Evolutionary conservation across 2,797 vertebrate species (phyloP).

Genomic region (Rallus crepitans): DNA sequence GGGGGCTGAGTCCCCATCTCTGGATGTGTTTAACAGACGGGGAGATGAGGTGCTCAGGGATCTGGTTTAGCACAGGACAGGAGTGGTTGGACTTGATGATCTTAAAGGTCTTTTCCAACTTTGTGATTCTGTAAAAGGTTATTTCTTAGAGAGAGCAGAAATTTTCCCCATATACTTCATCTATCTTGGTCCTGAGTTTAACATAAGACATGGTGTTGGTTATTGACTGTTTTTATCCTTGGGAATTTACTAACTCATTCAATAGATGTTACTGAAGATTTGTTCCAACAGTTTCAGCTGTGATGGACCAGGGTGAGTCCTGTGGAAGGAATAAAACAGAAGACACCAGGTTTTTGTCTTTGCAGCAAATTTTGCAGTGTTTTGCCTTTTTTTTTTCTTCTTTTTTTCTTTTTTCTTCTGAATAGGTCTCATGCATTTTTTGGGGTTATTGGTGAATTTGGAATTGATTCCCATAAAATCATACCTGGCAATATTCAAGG

Average conservation of each 20-base stretch:
- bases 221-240: not conserved
- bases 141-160: not conserved
- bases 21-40: no score
- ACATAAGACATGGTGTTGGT: rapidly evolving
- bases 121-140: not conserved
- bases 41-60: no score
- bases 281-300: not conserved
- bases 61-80: no score
- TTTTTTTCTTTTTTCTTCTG: no score
- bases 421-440: not conserved
- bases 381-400: not conserved
- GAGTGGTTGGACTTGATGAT: no score
- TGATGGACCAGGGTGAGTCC: not conserved
- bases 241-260: not conserved
- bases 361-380: not conserved
- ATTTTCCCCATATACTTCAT: not conserved
- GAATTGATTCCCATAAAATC: not conserved
- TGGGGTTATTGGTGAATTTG: not conserved
- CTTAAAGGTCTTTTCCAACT: no score
- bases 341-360: not conserved
- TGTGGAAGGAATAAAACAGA: not conserved
- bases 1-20: no score
- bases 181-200: not conserved
- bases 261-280: not conserved
- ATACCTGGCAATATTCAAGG: no score